A percentile compares a stretch with the other conserved stretches of the same genome.
These are phyloP conservation scores for Chaetura pelagica DNA, from an alignment of 2,113 vertebrate genomes.

Conservation along the genomic window DNA sequence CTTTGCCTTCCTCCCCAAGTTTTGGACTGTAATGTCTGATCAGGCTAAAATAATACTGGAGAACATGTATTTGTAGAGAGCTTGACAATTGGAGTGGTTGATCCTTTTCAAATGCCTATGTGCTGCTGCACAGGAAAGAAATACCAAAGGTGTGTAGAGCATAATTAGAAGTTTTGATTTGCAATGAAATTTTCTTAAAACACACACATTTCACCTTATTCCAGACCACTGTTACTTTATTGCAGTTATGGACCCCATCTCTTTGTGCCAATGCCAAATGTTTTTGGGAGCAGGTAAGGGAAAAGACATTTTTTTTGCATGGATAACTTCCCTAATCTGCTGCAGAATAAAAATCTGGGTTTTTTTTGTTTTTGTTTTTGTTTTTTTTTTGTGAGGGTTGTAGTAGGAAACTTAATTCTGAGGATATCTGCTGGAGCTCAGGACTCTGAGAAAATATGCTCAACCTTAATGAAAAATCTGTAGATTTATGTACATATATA, in stretches of 20 bases:
- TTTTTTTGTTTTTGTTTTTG: too few relatives aligned
- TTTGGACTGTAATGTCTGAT: background rate
- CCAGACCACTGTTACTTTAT: background rate
- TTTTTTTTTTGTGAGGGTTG: background rate
- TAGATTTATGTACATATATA: background rate
- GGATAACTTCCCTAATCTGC: background rate
- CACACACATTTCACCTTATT: background rate
- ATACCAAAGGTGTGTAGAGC: background rate
- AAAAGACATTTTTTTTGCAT: background rate
- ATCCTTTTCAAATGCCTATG: background rate
- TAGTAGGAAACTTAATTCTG: background rate
- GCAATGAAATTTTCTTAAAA: background rate
- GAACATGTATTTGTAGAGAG: background rate
- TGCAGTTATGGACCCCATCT: background rate
- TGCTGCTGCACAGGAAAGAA: background rate
- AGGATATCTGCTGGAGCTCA: background rate
- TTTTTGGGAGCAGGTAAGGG: accelerated
- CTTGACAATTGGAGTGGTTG: accelerated
- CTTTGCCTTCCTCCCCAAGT: background rate
- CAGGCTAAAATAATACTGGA: background rate
- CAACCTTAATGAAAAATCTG: background rate
- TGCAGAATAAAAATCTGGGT: background rate
- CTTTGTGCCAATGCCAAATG: background rate
- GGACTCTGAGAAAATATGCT: background rate
- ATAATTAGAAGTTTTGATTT: background rate